Base-by-base conservation (phyloP, 1,140 invertebrate species). In the Drosophila athabasca region DNA sequence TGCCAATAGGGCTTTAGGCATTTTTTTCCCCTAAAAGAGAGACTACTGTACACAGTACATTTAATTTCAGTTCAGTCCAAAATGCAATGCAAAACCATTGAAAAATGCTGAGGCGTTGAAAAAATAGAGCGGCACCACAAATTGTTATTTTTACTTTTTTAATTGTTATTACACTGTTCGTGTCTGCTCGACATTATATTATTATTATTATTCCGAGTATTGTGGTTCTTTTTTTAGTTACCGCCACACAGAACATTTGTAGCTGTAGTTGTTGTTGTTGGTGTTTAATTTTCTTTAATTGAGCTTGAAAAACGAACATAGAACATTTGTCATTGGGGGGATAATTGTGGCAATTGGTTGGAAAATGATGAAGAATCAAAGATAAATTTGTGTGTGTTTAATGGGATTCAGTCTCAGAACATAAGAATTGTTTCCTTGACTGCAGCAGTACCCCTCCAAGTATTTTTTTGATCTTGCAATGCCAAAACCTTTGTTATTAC, bases 81-180 rank as follows among this genome's bases (percentile, higher is more conserved):
- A 79, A 70, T 67, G 79, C 79, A 83, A 49, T 79, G 66, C 75
- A 84, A 70, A 70, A 69, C 83, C 76, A 83, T 71, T 75, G 59
- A 79, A 85, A 39, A 88, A 87, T 76, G 83, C 83, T 88, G 84
- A 88, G 83, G 76, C 83, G 84, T 88, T 88, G 79, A 83, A 67
- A 88, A 89, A 87, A 85, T 85, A 88, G 83, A 87, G 83, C 82
- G 72, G 82, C 83, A 70, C n/a, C 67, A 82, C 75, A 0, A 19
- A 19, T 72, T 87, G 78, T 88, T 85, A 87, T 85, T 87, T 85
- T 82, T 88, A 65, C 35, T 81, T 84, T 77, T 87, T 76, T 87
- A 85, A 85, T 85, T 85, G 78, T 76, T 87, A 85, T 85, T 85
- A 85, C 78, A 52, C 72, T 73, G 72, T 49, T 75, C 53, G 52